Percentiles rank a stretch among this genome's conserved stretches.
These are phyloP conservation scores for Romanogobio albipinnatus DNA, from an alignment of 2,113 vertebrate genomes.

Conservation along the genomic window DNA sequence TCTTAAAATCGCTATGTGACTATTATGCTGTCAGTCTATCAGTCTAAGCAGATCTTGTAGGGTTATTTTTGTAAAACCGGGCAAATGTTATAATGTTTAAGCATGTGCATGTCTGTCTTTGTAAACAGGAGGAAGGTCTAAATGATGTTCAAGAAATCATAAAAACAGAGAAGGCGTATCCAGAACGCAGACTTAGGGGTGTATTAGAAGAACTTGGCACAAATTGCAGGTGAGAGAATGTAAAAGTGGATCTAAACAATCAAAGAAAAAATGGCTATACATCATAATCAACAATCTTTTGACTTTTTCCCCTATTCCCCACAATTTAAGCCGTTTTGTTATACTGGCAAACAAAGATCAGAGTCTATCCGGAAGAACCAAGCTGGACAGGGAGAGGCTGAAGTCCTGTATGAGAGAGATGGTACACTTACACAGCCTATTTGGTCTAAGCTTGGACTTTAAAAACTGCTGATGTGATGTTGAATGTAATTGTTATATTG, in stretches of 20 bases:
- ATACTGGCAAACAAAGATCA: constrained; percentile 90
- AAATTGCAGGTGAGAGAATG: constrained; percentile 82
- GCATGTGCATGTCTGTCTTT: constrained; percentile 8
- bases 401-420: constrained; percentile 92
- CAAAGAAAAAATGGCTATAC: not conserved
- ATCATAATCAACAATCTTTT: not conserved
- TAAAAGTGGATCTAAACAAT: not conserved
- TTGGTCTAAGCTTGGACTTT: not conserved
- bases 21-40: not conserved
- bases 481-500: not conserved
- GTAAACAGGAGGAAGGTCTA: constrained; percentile 89
- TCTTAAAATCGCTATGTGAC: not conserved
- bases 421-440: constrained; percentile 69
- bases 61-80: not conserved
- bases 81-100: not conserved
- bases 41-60: not conserved
- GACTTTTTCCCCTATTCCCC: constrained; percentile 32
- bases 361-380: constrained; percentile 83
- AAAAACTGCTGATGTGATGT: not conserved
- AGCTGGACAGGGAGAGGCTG: constrained; percentile 91
- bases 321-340: constrained; percentile 81
- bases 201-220: constrained; percentile 92
- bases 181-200: constrained; percentile 89
- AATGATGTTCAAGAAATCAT: constrained; percentile 97
- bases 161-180: constrained; percentile 92